Base-by-base conservation (phyloP, 2,113 vertebrate genomes). In the Zingel zingel region DNA sequence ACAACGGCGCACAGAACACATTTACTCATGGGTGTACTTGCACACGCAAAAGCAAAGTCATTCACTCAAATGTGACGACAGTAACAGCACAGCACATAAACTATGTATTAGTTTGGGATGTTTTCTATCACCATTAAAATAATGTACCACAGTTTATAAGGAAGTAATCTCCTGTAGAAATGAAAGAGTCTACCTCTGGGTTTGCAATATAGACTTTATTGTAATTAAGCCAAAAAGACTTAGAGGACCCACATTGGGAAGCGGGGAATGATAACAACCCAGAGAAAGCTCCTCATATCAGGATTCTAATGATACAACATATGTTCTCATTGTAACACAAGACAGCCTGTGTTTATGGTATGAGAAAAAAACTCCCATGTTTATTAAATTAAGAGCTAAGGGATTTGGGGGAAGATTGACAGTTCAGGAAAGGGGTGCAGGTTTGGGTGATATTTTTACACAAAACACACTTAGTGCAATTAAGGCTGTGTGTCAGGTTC, bases 381-480 rank as follows among this genome's bases (percentile, higher is more conserved):
- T 95, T 93, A 95, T 94, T 94, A 90, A 95, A 95, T 95, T 94
- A 94, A 90, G 87, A 88, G 84, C 80, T 90, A 88, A 94, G 90
- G 72, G 88, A 91, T 92, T 94, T 90, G 58, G 58, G 73, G 88
- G 84, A 84, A 92, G 95, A 94, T 93, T 95, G 94, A 95, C 94
- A 83, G 92, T 89, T 94, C 91, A 90, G 94, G 91, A 94, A 94
- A 94, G 93, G 92, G 93, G 90, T 94, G 91, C 92, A 91, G 92
- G 88, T 93, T 93, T 86, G 87, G 90, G 88, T 93, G 89, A 94
- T 96, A 95, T 96, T 96, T 95, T 95, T 92, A 95, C 94, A 95
- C 92, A 94, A 95, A 96, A 96, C 94, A 95, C 92, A 95, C 94
- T 95, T 94, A 92, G 85, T 87, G 93, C 93, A 95, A 96, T 96